phyloP scores from a whole-genome alignment of 2,888 invertebrate genomes.

The Carabus problematicus region DNA sequence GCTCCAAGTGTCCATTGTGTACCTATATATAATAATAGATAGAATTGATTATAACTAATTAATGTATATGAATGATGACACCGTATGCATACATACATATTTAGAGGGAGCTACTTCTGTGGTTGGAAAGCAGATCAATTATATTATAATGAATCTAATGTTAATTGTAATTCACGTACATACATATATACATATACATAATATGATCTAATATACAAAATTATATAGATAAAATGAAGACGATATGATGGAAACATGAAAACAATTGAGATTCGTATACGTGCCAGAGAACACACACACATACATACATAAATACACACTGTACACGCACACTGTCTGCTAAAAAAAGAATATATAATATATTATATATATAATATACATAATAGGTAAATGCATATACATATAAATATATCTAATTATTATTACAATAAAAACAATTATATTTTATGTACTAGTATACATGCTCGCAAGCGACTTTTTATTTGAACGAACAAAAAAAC shows the following conservation, averaged over 20 bases:
- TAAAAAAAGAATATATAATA: constrained; percentile 22
- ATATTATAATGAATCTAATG: constrained; percentile 52
- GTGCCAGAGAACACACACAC: constrained; percentile 45
- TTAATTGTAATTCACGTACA: constrained; percentile 51
- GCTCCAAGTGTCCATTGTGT: constrained; percentile 52
- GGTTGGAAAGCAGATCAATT: constrained; percentile 52
- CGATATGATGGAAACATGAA: constrained; percentile 50
- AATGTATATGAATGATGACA: constrained; percentile 31
- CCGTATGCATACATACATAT: constrained; percentile 5
- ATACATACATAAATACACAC: constrained; percentile 1
- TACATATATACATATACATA: constrained; percentile 45
- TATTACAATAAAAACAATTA: constrained; percentile 58
- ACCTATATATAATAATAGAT: constrained; percentile 42
- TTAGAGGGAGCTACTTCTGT: constrained; percentile 5
- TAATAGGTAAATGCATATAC: constrained; percentile 37
- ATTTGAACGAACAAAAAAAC: no score
- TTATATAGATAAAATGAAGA: no score
- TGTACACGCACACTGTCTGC: constrained; percentile 37
- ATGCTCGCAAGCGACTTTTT: constrained; percentile 14
- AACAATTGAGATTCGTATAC: constrained; percentile 53
- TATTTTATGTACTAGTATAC: constrained; percentile 58
- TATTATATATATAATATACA: constrained; percentile 42
- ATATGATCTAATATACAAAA: constrained; percentile 58
- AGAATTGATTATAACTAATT: constrained; percentile 38
- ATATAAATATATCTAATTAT: constrained; percentile 15